Base-by-base conservation (phyloP, 2,113 vertebrate genomes). In the Bubo blakistoni region DNA sequence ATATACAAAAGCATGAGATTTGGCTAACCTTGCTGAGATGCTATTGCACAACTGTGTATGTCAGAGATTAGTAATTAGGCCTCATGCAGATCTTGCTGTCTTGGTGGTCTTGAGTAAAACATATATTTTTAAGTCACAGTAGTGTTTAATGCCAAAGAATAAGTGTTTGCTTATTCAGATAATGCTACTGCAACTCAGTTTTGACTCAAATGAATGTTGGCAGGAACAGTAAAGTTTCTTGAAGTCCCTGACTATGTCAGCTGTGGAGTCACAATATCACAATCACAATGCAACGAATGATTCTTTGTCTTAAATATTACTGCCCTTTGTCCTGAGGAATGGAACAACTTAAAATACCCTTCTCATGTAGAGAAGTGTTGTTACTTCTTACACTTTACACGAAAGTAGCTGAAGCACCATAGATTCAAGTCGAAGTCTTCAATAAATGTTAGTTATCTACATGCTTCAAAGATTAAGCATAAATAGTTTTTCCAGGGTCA, bases 91-190 rank as follows among this genome's bases (percentile, higher is more conserved):
- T 86, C 58, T 81, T 20, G 14, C 89, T 77, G n/a, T 90, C 93
- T 67, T 95, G 96, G 97, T 97, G 96, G 96, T 97, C 96, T 96
- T 90, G 67, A 85, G 71, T 72, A 94, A 89, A 95, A 25, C 67
- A 46, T 92, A 84, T 55, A 76, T 73, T 94, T 92, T 91, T 34
- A 95, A 88, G 65, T 92, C 94, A 90, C 55, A 70, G 71, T 81
- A 71, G 38, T 52, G 80, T 94, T 92, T 70, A 94, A 88, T 93
- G 91, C 81, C 86, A 95, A 92, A 69, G 16, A 94, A 47, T 88
- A 92, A 95, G n/a, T 78, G 38, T 85, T 51, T 73, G 44, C 57
- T 90, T 94, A 70, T 95, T 96, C 87, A 94, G 71, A 91, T 94
- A 96, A 93, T 77, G 84, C 94, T 95, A 96, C 96, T 94, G 90